Base-by-base conservation (phyloP, 2,888 invertebrate genomes). In the Sarcophaga caerulescens region DNA sequence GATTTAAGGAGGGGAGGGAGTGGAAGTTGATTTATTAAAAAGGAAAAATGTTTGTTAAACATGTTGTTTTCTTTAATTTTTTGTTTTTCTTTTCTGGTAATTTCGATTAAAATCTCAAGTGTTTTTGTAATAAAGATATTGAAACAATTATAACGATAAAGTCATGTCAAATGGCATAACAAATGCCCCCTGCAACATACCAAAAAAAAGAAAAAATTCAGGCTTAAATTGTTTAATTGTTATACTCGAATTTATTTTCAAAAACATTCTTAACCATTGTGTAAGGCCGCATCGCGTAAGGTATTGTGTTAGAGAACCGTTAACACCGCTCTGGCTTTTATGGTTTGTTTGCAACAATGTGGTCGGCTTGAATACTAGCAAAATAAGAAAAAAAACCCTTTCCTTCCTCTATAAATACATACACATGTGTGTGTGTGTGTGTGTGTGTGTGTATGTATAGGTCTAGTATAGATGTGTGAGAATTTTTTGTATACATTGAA, bases 81-180 rank as follows among this genome's bases (percentile, higher is more conserved):
- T 80, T 62, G 25, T 68, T 73, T 65, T 45, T 73, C 25, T 35
- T 35, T 35, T 35, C 10, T 2, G 2, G 44, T 82, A 73, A 79
- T 63, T 69, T 59, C 59, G 83, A 84, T 86, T 75, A 81, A 86
- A 73, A 81, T 86, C 84, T 84, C 81, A 86, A 86, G 75, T 78
- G 84, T 81, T 76, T 65, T 76, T 65, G 65, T 70, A 70, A 81
- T 86, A 77, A 81, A 86, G 84, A 73, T 77, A 83, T 68, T 70
- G 66, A 73, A 79, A 81, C 76, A 57, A 52, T 52, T 52, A 52
- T 14, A 52, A 52, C 17, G 52, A 52, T 52, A 52, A 52, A 52
- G 17, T 52, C 52, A 17, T 52, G 17, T 52, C 52, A 52, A 52
- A 52, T 52, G 12, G 14, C 17, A 52, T 52, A 14, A 52, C 52